Evolutionary conservation across 1,140 invertebrate species (phyloP).

Genomic region (Apis laboriosa): DNA sequence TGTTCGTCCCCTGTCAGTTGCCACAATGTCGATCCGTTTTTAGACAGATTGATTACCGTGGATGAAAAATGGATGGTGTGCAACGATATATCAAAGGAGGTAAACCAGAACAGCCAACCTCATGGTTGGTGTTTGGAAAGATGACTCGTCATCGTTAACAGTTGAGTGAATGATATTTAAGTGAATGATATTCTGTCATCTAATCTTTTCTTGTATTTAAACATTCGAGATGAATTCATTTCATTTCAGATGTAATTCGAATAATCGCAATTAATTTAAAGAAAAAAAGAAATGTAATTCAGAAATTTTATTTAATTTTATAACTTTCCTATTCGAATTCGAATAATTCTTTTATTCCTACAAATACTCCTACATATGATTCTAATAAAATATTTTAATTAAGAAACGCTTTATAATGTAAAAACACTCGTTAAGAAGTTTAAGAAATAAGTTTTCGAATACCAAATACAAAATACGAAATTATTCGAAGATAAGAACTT

Average conservation of each 20-base stretch:
- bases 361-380: no score
- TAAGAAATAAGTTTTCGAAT: background rate
- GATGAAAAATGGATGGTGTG: conserved; percentile 18
- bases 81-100: conserved; percentile 24
- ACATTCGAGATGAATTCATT: no score
- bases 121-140: background rate
- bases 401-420: no score
- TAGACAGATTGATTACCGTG: conserved; percentile 27
- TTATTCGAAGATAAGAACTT: background rate
- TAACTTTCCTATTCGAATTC: no score
- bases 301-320: no score
- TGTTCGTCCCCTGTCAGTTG: conserved; percentile 31
- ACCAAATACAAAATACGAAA: background rate
- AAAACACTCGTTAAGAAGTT: background rate
- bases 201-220: no score
- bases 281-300: no score
- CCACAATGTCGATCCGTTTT: conserved; percentile 29
- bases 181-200: background rate
- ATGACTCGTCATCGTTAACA: background rate
- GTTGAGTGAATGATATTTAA: background rate
- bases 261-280: no score
- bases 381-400: no score
- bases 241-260: no score
- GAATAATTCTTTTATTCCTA: no score
- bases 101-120: background rate